phyloP scores from a whole-genome alignment of 1,140 invertebrate species.

The Apolygus lucorum region DNA sequence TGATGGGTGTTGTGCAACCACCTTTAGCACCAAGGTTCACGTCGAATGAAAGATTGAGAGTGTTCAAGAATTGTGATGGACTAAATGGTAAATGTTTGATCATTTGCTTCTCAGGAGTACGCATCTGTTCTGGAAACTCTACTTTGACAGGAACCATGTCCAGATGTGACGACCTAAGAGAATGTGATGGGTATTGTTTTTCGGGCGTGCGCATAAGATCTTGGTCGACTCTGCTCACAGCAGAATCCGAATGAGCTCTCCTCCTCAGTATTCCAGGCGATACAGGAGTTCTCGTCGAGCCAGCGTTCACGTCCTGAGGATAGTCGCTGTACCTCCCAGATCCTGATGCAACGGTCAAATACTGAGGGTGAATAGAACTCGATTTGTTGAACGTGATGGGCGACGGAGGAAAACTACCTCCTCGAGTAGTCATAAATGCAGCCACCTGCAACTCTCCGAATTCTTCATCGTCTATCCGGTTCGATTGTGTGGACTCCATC shows the following conservation, averaged over 20 bases:
- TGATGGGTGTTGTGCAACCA: slow-evolving; percentile 23
- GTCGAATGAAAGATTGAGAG: slow-evolving; percentile 51
- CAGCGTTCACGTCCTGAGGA: background rate
- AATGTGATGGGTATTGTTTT: background rate
- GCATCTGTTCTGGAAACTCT: background rate
- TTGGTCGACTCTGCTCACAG: background rate
- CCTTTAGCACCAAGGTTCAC: slow-evolving; percentile 45
- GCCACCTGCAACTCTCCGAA: slow-evolving; percentile 23
- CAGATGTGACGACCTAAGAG: background rate
- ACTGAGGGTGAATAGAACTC: background rate
- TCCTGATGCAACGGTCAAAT: background rate
- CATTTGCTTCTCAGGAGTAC: background rate
- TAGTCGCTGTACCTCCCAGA: background rate
- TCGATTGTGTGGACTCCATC: slow-evolving; percentile 4
- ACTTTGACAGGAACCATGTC: background rate
- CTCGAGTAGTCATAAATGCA: slow-evolving; percentile 27
- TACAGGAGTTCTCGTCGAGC: background rate
- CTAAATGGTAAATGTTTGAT: background rate
- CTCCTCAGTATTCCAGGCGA: slow-evolving; percentile 34
- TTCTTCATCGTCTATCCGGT: background rate
- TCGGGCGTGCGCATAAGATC: background rate
- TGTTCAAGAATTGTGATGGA: slow-evolving; percentile 62
- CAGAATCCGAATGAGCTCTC: slow-evolving; percentile 31
- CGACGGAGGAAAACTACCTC: slow-evolving; percentile 25
- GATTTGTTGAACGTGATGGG: background rate